A percentile compares a stretch with the other conserved stretches of the same genome.
These are phyloP conservation scores for Biston stratarius DNA, from an alignment of 2,888 invertebrate species.

Conservation along the genomic window DNA sequence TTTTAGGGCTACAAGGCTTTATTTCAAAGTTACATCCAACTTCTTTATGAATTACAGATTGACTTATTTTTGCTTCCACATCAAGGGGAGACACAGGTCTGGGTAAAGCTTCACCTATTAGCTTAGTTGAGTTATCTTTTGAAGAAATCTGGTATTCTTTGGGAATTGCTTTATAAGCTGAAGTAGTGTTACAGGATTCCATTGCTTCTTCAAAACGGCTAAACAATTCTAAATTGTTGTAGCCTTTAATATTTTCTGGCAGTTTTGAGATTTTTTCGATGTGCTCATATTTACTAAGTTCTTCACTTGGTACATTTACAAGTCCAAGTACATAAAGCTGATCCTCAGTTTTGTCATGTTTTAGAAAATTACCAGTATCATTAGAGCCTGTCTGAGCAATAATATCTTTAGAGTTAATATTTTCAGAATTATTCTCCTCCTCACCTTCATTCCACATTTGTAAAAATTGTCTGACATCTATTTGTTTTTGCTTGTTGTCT, in stretches of 20 bases:
- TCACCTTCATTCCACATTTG: constrained; percentile 85
- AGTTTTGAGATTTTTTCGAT: constrained; percentile 83
- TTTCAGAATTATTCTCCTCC: constrained; percentile 70
- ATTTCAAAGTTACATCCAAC: constrained; percentile 85
- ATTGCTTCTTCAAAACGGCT: constrained; percentile 82
- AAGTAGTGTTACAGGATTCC: constrained; percentile 71
- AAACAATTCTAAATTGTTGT: constrained; percentile 77
- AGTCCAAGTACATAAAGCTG: constrained; percentile 81
- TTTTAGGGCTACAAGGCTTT: constrained; percentile 82
- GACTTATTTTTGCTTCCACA: constrained; percentile 84
- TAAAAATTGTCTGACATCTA: constrained; percentile 80
- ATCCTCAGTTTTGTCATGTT: constrained; percentile 68
- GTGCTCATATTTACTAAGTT: constrained; percentile 82
- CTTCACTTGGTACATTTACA: constrained; percentile 80
- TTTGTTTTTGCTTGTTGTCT: constrained; percentile 69
- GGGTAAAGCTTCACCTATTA: constrained; percentile 53
- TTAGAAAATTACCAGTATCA: constrained; percentile 53
- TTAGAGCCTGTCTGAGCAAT: constrained; percentile 52
- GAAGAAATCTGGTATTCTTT: constrained; percentile 55
- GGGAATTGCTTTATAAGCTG: constrained; percentile 54
- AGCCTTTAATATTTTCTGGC: constrained; percentile 84
- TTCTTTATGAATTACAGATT: constrained; percentile 84
- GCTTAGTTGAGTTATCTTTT: constrained; percentile 52
- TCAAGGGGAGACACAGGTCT: constrained; percentile 79
- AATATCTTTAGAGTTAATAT: constrained; percentile 59